Base-by-base conservation (phyloP, 2,797 vertebrate genomes). In the Acomys russatus region DNA sequence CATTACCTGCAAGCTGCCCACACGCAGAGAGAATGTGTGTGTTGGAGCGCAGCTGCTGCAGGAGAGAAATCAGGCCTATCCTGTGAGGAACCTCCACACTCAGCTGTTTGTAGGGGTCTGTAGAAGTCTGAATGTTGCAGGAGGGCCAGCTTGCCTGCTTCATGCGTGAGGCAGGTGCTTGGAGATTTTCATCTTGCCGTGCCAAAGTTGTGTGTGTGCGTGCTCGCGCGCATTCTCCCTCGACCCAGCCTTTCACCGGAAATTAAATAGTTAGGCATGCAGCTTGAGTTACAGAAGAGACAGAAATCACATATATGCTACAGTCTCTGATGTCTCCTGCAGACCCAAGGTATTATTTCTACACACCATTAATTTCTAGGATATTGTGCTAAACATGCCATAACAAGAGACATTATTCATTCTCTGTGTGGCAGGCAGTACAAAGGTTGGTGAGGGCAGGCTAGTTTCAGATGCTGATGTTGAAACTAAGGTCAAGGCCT, bases 291-390 rank as follows among this genome's bases (percentile, higher is more conserved):
- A 33, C 6, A 76, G 61, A 86, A 92, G 70, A 77, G 54, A 6
- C 9, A 68, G 28, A 79, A 89, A 33, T 70, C 63, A 92, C 54
- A 9, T 6, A 12, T 51, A 12, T 0, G 7, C 8, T 88, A 1
- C 86, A 25, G 51, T 76, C 70, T 76, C 84, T 38, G 15, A 15
- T 82, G 18, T 90, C 56, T 71, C 25, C 80, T 14, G 11, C 12
- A n/a, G n/a, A 59, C 14, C 59, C 9, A 44, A 44, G 12, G 63
- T 84, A 18, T 59, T 61, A 4, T 70, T 88, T 87, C 44, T 80
- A 22, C 51, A 68, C 63, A 25, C 20, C 18, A 54, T 92, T 95
- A 8, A 66, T 78, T 92, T 94, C 70, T 66, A 68, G 79, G 33
- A 23, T 83, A 56, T 51, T 71, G 9, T 56, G 33, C 15, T 94